These are phyloP conservation scores for Mus caroli DNA, from an alignment of 2,797 vertebrate species.

Conservation along the genomic window DNA sequence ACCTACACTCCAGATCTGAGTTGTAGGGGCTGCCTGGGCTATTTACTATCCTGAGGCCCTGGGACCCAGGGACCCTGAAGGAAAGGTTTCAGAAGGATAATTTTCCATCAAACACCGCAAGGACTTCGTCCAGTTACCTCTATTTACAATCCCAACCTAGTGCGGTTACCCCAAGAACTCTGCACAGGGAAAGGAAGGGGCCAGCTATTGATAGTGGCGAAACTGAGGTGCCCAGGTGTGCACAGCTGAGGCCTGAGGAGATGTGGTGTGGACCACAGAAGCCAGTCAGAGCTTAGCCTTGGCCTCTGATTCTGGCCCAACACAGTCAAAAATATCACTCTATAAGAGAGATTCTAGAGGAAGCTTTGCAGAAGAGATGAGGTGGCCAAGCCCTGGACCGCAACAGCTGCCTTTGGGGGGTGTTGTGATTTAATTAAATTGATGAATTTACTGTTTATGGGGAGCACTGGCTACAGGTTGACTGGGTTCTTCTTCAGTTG, in stretches of 20 bases:
- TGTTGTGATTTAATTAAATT: neutral
- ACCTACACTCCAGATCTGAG: neutral
- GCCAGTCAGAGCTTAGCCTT: neutral
- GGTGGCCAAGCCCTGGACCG: neutral
- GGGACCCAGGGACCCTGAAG: neutral
- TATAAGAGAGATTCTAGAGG: no score
- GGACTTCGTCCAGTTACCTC: neutral
- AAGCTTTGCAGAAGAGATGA: neutral
- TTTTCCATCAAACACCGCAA: neutral
- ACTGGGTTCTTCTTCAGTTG: neutral
- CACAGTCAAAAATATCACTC: neutral
- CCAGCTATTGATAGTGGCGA: neutral
- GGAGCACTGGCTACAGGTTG: neutral
- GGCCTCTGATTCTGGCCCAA: no score
- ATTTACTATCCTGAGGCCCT: neutral
- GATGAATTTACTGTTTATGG: neutral
- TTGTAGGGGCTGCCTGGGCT: neutral
- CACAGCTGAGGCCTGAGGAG: neutral
- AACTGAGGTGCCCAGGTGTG: neutral
- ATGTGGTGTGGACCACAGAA: no score
- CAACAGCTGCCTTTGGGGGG: no score
- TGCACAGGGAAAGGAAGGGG: fast-evolving
- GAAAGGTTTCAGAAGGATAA: neutral
- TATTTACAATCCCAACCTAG: neutral
- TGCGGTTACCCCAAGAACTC: neutral